Evolutionary conservation across 2,888 invertebrate species (phyloP).

Genomic region (Eupithecia abbreviata): DNA sequence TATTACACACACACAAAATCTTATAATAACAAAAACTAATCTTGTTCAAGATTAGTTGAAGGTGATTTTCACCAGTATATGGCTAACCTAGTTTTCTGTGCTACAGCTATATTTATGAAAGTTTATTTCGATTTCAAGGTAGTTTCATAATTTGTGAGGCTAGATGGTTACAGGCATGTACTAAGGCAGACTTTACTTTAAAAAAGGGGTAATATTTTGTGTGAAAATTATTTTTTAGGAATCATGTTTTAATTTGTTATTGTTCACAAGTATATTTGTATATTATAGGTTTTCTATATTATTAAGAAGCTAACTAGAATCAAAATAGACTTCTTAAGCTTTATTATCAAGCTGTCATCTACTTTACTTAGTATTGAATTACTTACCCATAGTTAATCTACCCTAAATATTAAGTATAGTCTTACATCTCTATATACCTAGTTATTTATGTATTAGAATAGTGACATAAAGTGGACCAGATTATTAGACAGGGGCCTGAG

Average conservation of each 20-base stretch:
- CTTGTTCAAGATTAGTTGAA: constrained; percentile 9
- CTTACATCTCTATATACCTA: constrained; percentile 20
- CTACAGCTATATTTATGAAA: constrained; percentile 13
- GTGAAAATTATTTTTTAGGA: constrained; percentile 3
- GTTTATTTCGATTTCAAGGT: constrained; percentile 11
- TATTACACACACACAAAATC: not conserved
- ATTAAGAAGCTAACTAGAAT: not conserved
- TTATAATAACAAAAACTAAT: not conserved
- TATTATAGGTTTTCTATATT: constrained; percentile 7
- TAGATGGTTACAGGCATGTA: constrained; percentile 22
- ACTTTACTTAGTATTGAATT: constrained; percentile 13
- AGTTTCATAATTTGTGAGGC: constrained; percentile 15
- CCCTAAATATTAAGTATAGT: constrained; percentile 37
- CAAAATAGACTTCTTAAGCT: constrained; percentile 23
- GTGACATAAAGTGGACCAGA: constrained; percentile 73
- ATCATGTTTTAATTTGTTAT: not conserved
- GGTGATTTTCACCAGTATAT: constrained; percentile 11
- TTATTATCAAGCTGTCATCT: constrained; percentile 15
- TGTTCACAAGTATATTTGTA: constrained; percentile 1
- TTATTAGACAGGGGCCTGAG: constrained; percentile 76
- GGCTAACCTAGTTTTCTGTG: constrained; percentile 20
- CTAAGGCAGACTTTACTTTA: constrained; percentile 19
- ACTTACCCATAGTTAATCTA: constrained; percentile 24
- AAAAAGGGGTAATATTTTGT: constrained; percentile 5
- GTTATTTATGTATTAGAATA: constrained; percentile 38